Percentiles rank a stretch among this genome's conserved stretches.
Evolutionary conservation across 2,888 invertebrate species (phyloP).

Genomic region (Thera obeliscata): DNA sequence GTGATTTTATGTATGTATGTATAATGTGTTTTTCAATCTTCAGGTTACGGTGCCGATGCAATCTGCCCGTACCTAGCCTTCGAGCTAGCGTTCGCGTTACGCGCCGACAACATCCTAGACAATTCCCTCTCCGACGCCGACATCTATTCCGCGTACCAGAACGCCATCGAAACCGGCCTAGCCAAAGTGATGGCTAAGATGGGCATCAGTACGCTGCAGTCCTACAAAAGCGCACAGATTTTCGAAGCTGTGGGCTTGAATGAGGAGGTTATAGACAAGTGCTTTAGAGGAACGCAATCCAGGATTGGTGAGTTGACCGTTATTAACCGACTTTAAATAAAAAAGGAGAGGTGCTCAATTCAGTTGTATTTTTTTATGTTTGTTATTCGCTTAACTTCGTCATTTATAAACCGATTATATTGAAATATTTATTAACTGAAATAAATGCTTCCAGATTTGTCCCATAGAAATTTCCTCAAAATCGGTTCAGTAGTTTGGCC

Average conservation of each 20-base stretch:
- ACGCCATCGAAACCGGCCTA: slow-evolving; percentile 94
- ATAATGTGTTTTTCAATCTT: not conserved
- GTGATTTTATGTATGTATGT: too few species aligned
- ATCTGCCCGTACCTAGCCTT: slow-evolving; percentile 98
- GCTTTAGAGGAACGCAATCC: slow-evolving; percentile 92
- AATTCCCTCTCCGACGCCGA: slow-evolving; percentile 89
- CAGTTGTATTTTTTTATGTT: too few species aligned
- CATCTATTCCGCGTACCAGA: slow-evolving; percentile 94
- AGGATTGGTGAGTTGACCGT: slow-evolving; percentile 79
- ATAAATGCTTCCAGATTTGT: too few species aligned
- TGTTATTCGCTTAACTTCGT: too few species aligned
- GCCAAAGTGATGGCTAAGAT: slow-evolving; percentile 96
- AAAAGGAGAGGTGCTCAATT: too few species aligned
- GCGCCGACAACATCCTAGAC: slow-evolving; percentile 94
- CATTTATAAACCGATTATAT: too few species aligned
- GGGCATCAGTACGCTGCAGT: slow-evolving; percentile 99
- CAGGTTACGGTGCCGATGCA: slow-evolving; percentile 97
- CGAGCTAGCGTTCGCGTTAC: slow-evolving; percentile 94
- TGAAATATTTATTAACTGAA: too few species aligned
- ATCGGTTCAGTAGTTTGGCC: too few species aligned
- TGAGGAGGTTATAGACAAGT: slow-evolving; percentile 96
- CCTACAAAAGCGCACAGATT: slow-evolving; percentile 99
- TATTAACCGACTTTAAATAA: too few species aligned
- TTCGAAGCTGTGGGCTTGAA: slow-evolving; percentile 99
- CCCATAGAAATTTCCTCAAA: too few species aligned